Conservation (phyloP, 2,797 vertebrate species). For the Hyperoplus lanceolatus region DNA sequence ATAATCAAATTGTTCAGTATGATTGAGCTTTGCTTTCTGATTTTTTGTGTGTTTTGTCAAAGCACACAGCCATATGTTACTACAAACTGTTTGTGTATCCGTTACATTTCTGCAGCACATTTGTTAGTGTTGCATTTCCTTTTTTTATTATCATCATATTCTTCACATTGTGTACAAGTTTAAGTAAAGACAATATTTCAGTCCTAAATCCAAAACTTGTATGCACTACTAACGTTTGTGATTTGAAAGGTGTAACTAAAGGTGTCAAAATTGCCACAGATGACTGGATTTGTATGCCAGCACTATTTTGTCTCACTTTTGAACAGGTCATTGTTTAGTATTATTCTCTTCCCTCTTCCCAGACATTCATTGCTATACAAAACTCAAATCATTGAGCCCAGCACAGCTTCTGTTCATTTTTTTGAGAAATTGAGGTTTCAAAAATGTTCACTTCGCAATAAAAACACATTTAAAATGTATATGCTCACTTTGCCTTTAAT, state of each 20-base stretch:
- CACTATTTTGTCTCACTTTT: neutral
- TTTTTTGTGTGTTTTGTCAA: neutral
- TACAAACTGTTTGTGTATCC: neutral
- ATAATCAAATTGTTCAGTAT: neutral
- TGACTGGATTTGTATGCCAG: neutral
- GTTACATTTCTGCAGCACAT: slow-evolving; percentile 9
- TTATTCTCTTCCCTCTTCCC: neutral
- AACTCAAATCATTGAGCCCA: neutral
- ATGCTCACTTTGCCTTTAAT: too few relatives aligned
- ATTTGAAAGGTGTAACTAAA: slow-evolving; percentile 1
- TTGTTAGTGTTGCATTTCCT: neutral
- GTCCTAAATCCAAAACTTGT: neutral
- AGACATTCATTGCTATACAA: neutral
- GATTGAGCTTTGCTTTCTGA: neutral
- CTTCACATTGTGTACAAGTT: neutral
- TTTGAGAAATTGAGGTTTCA: neutral
- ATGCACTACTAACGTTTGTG: neutral
- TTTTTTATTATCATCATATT: neutral
- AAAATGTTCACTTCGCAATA: neutral
- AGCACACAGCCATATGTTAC: neutral
- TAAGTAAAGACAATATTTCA: neutral
- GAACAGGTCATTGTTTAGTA: neutral
- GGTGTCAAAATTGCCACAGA: neutral
- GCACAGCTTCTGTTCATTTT: neutral
- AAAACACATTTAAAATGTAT: neutral